Base-by-base conservation (phyloP, 1,140 invertebrate species). In the Bombus fervidus region DNA sequence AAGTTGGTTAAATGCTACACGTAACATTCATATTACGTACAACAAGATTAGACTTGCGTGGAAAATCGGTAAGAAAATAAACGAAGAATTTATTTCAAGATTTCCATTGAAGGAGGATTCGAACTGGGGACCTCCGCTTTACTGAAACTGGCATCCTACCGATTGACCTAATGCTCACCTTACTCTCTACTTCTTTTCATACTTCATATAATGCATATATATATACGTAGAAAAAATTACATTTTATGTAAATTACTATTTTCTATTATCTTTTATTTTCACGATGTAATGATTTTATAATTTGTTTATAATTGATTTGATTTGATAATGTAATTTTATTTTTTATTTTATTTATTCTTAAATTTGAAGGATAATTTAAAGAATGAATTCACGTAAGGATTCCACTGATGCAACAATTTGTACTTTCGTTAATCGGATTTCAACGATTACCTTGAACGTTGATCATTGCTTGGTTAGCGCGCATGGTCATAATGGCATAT, bases 11-110 rank as follows among this genome's bases (percentile, higher is more conserved):
- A 15, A 76, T 78, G 83, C 8, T 59, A 62, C 71, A 86, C 47
- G 69, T 41, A 76, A 89, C 57, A 43, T 22, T 53, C 39, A 66
- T 39, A 78, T n/a, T 47, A 47, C 57, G 47, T 80, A 64, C 68
- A 86, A 88, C 88, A 31, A 72, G 74, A 86, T 82, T 71, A 31
- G 81, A 80, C 87, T 89, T 89, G 88, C 88, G 31, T 71, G 47
- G 39, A 47, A 83, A 41, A 43, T 80, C 5, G 43, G 22, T 37
- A 18, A 66, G n/a, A n/a, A n/a, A n/a, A n/a, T n/a, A n/a, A n/a
- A 34, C 0, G 25, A 25, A 13, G 1, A 15, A 59, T 53, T 53
- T 43, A 76, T 10, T 28, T 37, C 3, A 18, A n/a, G 47, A 43
- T 15, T 13, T 6, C 0, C 18, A 53, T 8, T 53, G 2, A 25